Evolutionary conservation across 2,888 invertebrate genomes (phyloP).

Genomic region (Cerastis leucographa): DNA sequence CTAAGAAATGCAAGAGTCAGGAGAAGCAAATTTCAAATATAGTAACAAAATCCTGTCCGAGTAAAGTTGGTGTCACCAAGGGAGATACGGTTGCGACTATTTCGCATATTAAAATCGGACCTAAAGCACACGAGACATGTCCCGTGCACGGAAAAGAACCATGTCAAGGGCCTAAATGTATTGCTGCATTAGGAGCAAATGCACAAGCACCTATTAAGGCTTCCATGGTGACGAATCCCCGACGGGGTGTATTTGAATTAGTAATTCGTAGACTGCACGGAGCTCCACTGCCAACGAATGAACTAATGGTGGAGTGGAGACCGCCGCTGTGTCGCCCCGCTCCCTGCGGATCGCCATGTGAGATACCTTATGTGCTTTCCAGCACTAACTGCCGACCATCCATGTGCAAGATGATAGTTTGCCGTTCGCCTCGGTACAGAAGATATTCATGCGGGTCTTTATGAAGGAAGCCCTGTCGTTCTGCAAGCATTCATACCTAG

Average conservation of each 20-base stretch:
- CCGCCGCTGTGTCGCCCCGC: conserved; percentile 78
- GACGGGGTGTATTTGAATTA: conserved; percentile 86
- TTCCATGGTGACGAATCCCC: conserved; percentile 80
- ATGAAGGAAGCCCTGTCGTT: conserved; percentile 48
- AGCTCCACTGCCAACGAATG: conserved; percentile 85
- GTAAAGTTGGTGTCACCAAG: conserved; percentile 64
- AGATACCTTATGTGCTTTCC: conserved; percentile 38
- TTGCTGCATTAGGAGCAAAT: conserved; percentile 71
- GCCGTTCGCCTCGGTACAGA: conserved; percentile 51
- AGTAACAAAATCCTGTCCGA: conserved; percentile 74
- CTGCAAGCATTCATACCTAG: conserved; percentile 41
- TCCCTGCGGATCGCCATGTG: conserved; percentile 44
- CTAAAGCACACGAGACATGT: conserved; percentile 80
- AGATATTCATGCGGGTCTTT: conserved; percentile 59
- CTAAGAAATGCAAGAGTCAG: conserved; percentile 1
- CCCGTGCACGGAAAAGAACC: conserved; percentile 79
- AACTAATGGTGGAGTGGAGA: conserved; percentile 87
- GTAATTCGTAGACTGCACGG: conserved; percentile 84
- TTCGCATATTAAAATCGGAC: conserved; percentile 83
- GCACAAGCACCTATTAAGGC: conserved; percentile 82
- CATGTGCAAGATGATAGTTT: conserved; percentile 49
- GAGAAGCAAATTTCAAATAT: conserved; percentile 78
- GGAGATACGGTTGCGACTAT: conserved; percentile 82
- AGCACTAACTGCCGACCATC: conserved; percentile 38
- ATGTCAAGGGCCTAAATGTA: conserved; percentile 83